These are phyloP conservation scores for Coelogynopora nodosa DNA, from an alignment of 2,888 invertebrate genomes.

Conservation along the genomic window DNA sequence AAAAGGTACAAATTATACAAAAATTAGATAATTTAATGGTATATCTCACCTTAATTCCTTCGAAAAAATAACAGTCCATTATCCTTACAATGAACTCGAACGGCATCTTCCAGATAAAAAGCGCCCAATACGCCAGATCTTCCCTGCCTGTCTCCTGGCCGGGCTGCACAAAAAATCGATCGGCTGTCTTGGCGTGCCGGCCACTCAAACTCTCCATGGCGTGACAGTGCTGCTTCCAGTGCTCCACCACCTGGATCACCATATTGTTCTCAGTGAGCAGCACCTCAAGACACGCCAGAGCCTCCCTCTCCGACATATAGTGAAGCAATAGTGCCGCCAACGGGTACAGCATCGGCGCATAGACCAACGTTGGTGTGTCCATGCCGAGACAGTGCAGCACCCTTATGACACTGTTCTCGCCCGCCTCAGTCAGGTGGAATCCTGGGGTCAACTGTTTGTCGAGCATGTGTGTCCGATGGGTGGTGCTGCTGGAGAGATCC, in stretches of 20 bases:
- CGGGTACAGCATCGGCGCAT: neutral
- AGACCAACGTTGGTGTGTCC: neutral
- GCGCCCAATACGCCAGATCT: neutral
- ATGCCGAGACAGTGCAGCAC: neutral
- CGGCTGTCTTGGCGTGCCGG: neutral
- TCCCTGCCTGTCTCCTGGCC: neutral
- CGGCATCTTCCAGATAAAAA: neutral
- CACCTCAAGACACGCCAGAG: neutral
- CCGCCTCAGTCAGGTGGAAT: neutral
- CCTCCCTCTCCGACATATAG: slow-evolving; percentile 2
- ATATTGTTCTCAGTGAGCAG: neutral
- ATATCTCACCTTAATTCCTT: slow-evolving; percentile 19
- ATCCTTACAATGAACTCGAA: neutral
- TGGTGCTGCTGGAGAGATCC: neutral
- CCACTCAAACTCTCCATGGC: neutral
- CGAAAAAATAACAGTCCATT: neutral
- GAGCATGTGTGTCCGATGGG: neutral
- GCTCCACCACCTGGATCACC: neutral
- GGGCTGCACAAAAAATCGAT: neutral
- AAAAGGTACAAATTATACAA: too few relatives aligned
- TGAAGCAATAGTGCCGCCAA: neutral
- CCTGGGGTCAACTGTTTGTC: neutral
- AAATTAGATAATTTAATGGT: too few relatives aligned
- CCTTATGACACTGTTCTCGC: neutral
- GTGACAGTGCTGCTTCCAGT: neutral